These are phyloP conservation scores for Salarias fasciatus DNA, from an alignment of 2,797 vertebrate genomes.

Conservation along the genomic window DNA sequence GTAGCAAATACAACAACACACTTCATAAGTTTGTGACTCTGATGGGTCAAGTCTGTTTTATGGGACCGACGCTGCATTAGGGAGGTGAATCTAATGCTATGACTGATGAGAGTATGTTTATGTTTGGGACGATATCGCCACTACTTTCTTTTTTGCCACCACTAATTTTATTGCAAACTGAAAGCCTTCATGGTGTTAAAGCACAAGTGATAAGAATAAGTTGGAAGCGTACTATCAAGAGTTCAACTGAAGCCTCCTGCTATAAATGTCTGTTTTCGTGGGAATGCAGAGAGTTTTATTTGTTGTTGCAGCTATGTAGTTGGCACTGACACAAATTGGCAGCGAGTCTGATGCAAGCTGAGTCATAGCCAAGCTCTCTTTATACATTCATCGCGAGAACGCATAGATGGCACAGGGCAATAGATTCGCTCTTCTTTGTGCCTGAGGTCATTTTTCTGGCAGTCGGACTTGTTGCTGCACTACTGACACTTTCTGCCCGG, in stretches of 20 bases:
- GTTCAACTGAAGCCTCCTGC: too few relatives aligned
- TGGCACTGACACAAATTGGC: neutral
- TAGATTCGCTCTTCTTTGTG: constrained; percentile 2
- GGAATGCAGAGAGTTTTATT: neutral
- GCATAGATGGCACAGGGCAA: neutral
- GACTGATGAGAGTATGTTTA: too few relatives aligned
- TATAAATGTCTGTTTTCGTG: neutral
- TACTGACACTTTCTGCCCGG: constrained; percentile 1
- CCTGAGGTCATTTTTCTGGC: neutral
- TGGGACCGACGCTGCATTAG: too few relatives aligned
- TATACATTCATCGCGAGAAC: neutral
- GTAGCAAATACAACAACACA: too few relatives aligned
- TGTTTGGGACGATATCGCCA: too few relatives aligned
- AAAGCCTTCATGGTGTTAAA: constrained; percentile 1
- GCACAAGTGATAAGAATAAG: neutral
- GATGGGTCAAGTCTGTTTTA: too few relatives aligned
- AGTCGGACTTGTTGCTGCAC: constrained; percentile 12
- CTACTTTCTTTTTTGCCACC: too few relatives aligned
- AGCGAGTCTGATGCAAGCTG: neutral
- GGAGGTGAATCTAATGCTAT: too few relatives aligned
- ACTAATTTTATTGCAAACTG: neutral
- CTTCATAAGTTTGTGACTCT: too few relatives aligned
- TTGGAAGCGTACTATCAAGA: neutral
- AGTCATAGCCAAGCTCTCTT: neutral
- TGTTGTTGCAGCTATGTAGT: neutral